Evolutionary conservation across 2,888 invertebrate genomes (phyloP).

Genomic region (Hypomecis atomaria): DNA sequence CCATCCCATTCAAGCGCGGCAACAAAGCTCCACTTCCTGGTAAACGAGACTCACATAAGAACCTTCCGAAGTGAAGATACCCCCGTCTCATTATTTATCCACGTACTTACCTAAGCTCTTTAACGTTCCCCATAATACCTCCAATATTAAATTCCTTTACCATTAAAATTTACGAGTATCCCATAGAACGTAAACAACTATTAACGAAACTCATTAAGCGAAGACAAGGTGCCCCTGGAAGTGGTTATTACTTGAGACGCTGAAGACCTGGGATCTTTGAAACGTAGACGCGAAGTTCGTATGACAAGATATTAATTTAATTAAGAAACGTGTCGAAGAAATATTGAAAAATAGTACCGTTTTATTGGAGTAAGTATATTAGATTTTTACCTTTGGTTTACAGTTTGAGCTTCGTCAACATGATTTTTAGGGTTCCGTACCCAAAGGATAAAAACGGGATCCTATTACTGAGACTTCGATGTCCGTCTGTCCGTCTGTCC

Average conservation of each 20-base stretch:
- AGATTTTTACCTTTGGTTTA: no score
- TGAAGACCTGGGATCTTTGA: neutral
- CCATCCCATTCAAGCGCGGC: neutral
- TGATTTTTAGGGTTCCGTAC: no score
- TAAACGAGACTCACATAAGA: conserved; percentile 1
- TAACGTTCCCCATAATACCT: conserved; percentile 28
- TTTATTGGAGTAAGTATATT: no score
- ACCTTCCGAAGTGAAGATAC: conserved; percentile 4
- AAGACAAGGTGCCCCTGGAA: conserved; percentile 14
- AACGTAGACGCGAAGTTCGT: neutral
- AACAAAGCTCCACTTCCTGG: neutral
- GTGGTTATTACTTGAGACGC: conserved; percentile 17
- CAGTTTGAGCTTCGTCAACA: no score
- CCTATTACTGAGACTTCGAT: no score
- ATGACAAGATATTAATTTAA: no score
- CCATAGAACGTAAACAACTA: conserved; percentile 38
- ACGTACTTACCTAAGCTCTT: conserved; percentile 18
- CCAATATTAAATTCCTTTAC: conserved; percentile 35
- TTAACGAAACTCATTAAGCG: conserved; percentile 34
- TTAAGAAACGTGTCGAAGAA: no score
- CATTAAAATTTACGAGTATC: conserved; percentile 38
- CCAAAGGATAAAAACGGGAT: no score
- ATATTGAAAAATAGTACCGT: no score
- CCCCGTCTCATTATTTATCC: conserved; percentile 24
- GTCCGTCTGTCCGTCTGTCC: no score